Base-by-base conservation (phyloP, 2,113 vertebrate genomes). In the Glaucidium brasilianum region DNA sequence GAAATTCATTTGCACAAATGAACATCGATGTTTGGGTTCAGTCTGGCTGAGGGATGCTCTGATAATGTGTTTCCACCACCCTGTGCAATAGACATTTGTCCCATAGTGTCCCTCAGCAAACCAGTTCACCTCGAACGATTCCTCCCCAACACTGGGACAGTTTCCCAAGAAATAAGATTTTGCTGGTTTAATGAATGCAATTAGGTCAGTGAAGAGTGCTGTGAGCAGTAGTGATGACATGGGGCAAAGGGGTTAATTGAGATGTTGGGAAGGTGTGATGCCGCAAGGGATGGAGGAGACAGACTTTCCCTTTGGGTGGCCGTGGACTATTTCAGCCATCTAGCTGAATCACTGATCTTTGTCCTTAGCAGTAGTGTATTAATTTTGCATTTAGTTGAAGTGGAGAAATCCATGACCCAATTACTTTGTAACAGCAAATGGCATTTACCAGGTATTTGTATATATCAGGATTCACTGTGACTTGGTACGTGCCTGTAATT, bases 101-200 rank as follows among this genome's bases (percentile, higher is more conserved):
- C 19, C 7, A 10, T 16, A 15, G 15, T 14, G 14, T 64, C 21
- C 23, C 35, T 35, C 18, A 3, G 45, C 1, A 15, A 62, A 21
- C 8, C 41, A 39, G 11, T 21, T 85, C 27, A 35, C 35, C 22
- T 49, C 55, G 35, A 62, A 34, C 1, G 2, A 29, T 60, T 68
- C 19, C 25, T 47, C 5, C 10, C 14, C 39, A 11, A 1, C 18
- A 32, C 2, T 1, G 5, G 49, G 49, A 12, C 8, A 43, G 2
- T 16, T 47, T 22, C 55, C 63, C 27, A 50, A 34, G 35, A 11
- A 69, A 45, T 3, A 30, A 23, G 10, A 18, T 18, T 83, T 30
- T 55, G n/a, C 53, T 63, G 63, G 45, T 18, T 41, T 85, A 78
- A 43, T 73, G 45, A 77, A 11, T 53, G 45, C 60, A 85, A 20